Percentiles rank a stretch among this genome's conserved stretches.
These are phyloP conservation scores for Glareola pratincola DNA, from an alignment of 2,113 vertebrate species.

Conservation along the genomic window DNA sequence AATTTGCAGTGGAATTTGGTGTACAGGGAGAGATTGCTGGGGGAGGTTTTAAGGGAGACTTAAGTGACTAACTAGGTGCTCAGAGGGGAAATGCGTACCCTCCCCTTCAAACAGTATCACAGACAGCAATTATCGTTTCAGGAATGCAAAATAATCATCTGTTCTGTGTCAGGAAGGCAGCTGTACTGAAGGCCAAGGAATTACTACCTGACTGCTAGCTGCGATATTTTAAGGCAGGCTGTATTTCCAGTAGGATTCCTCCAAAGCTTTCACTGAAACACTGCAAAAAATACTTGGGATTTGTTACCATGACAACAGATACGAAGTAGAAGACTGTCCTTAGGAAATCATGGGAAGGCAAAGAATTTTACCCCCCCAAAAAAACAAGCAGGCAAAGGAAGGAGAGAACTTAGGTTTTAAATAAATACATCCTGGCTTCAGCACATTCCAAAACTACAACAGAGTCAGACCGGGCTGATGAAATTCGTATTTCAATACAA, in stretches of 20 bases:
- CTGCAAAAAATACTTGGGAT: not conserved
- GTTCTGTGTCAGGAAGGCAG: not conserved
- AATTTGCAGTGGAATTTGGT: not conserved
- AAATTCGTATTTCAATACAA: not conserved
- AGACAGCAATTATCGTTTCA: not conserved
- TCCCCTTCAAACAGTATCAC: not conserved
- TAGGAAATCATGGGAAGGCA: not conserved
- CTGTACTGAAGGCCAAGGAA: not conserved
- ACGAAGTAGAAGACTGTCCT: not conserved
- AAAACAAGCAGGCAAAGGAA: not conserved
- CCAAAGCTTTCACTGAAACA: slow-evolving; percentile 8
- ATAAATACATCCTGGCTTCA: not conserved
- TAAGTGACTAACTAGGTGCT: not conserved
- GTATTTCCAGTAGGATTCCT: not conserved
- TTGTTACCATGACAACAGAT: slow-evolving; percentile 42
- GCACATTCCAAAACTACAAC: not conserved
- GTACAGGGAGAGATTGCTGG: not conserved
- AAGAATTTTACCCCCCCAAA: not conserved
- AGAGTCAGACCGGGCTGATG: not conserved
- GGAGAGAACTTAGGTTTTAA: not conserved
- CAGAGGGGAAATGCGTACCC: not conserved
- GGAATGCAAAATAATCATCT: slow-evolving; percentile 16
- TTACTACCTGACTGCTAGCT: not conserved
- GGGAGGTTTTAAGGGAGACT: not conserved
- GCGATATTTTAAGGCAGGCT: not conserved